These are phyloP conservation scores for Benthosema pterotum DNA, from an alignment of 2,797 vertebrate genomes.

Conservation along the genomic window DNA sequence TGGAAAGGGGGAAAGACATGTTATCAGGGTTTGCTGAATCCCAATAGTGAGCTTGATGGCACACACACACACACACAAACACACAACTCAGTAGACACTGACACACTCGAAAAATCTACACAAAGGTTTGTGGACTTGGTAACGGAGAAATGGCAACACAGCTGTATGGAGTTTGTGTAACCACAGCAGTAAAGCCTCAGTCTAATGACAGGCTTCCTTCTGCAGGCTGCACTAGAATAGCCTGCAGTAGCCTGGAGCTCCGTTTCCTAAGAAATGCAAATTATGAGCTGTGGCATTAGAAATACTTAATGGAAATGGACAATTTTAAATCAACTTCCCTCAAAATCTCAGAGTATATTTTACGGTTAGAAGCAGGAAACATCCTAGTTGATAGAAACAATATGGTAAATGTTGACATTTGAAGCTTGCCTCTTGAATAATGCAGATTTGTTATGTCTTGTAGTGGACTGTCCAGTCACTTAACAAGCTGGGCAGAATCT, in stretches of 20 bases:
- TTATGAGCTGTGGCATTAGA: no score
- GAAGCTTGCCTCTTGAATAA: no score
- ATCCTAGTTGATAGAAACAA: no score
- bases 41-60: neutral
- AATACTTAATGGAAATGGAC: no score
- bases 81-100: neutral
- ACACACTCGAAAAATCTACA: neutral
- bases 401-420: no score
- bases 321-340: no score
- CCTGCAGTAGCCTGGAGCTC: constrained; percentile 5
- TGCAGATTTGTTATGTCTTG: no score
- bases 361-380: no score
- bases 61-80: neutral
- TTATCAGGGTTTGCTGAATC: neutral
- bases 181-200: constrained; percentile 24
- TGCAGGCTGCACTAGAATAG: constrained; percentile 19
- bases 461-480: no score
- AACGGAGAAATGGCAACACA: neutral
- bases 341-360: no score
- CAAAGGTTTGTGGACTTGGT: neutral
- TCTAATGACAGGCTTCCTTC: constrained; percentile 29
- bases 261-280: neutral
- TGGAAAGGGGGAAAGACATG: neutral
- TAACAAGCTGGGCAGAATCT: no score
- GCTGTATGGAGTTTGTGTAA: constrained; percentile 11